Percentiles rank a stretch among this genome's conserved stretches.
Evolutionary conservation across 1,140 invertebrate species (phyloP).

Genomic region (Antheraea mylitta): DNA sequence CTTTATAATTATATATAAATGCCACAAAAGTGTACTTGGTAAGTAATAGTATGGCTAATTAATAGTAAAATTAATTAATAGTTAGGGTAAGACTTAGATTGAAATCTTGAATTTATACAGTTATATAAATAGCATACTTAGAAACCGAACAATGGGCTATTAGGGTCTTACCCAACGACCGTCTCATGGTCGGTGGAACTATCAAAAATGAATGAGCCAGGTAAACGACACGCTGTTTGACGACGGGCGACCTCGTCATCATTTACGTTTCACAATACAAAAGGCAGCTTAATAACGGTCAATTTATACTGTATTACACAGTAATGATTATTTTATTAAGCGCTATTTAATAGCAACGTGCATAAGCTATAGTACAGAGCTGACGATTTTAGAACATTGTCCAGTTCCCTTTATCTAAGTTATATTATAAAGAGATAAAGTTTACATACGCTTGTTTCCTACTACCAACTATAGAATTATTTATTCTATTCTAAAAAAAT

Average conservation of each 20-base stretch:
- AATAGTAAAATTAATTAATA: too few relatives aligned
- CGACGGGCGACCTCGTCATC: conserved; percentile 19
- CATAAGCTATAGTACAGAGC: background rate
- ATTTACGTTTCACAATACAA: conserved; percentile 24
- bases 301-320: conserved; percentile 21
- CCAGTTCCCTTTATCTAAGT: too few relatives aligned
- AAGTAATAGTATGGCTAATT: too few relatives aligned
- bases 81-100: background rate
- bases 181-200: conserved; percentile 17
- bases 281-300: conserved; percentile 28
- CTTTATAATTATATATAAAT: too few relatives aligned
- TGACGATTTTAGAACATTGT: too few relatives aligned
- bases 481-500: too few relatives aligned
- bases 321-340: conserved; percentile 23
- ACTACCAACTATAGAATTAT: too few relatives aligned
- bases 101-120: conserved; percentile 1
- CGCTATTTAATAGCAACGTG: conserved; percentile 13
- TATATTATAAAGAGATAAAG: too few relatives aligned
- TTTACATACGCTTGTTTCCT: too few relatives aligned
- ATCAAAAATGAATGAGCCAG: conserved; percentile 35
- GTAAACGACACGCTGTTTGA: conserved; percentile 28
- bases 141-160: conserved; percentile 25
- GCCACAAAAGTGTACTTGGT: background rate
- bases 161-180: conserved; percentile 16
- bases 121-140: conserved; percentile 24